Conservation (phyloP, 2,797 vertebrate genomes). For the Ficedula albicollis region DNA sequence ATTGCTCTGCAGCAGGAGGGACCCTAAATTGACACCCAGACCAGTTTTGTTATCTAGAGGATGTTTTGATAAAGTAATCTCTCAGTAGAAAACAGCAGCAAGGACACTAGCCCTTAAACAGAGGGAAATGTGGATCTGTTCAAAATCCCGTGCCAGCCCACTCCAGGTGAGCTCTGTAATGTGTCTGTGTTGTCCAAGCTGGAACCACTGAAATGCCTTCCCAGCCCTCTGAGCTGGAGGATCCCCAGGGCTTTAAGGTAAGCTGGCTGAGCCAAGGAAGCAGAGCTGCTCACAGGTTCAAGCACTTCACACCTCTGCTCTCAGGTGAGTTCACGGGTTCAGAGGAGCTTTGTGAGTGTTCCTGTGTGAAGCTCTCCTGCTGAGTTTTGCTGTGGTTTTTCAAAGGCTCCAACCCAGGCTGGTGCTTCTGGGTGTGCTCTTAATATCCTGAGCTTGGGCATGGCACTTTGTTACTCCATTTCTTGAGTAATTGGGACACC, state of each 20-base stretch:
- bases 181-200: not conserved
- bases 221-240: not conserved
- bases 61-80: not conserved
- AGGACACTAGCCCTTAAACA: not conserved
- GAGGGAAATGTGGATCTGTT: not conserved
- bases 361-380: not conserved
- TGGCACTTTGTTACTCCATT: not conserved
- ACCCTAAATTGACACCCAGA: not conserved
- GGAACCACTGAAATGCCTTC: not conserved
- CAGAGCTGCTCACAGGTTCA: not conserved
- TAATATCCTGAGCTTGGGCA: not conserved
- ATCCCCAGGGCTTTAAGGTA: not conserved
- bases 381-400: not conserved
- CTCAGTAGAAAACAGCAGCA: not conserved
- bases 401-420: not conserved
- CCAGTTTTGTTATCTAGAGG: not conserved
- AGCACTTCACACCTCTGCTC: not conserved
- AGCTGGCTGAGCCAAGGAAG: not conserved
- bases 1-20: not conserved
- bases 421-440: not conserved
- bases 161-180: not conserved
- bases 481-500: not conserved
- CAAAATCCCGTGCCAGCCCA: not conserved
- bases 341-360: not conserved
- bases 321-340: not conserved